Base-by-base conservation (phyloP, 2,888 invertebrate species). In the Eristalis tenax region DNA sequence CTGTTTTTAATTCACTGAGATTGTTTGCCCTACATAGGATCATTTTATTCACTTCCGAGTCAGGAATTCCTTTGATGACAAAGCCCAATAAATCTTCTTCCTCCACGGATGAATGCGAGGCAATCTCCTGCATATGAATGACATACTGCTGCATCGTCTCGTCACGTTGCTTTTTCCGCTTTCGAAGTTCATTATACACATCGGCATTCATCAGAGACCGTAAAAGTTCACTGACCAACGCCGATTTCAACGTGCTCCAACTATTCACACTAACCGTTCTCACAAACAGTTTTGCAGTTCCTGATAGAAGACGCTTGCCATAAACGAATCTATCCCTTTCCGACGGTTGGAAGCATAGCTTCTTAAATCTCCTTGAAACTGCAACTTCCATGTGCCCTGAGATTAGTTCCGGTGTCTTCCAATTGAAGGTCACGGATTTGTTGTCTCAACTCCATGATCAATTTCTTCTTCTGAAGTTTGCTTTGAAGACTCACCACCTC, bases 301-400 rank as follows among this genome's bases (percentile, higher is more conserved):
- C 28, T 28, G 28, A 28, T 28, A 43, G 43, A 43, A 13, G 43
- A 43, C 43, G 28, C 28, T 28, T 28, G 4, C 28, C 28, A 28
- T 4, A 28, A 4, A 28, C 28, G 28, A 28, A 28, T 28, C 28
- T 28, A 28, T 28, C 28, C 28, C 15, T 43, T 43, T 43, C 43
- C 43, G 43, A 43, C 1, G n/a, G 3, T 43, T 57, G 57, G 38
- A 65, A 38, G 65, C 38, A 65, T 18, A 22, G 40, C 65, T 8
- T 65, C 65, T 65, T 65, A 40, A 22, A 65, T 38, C 35, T 35
- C 65, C 22, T 65, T 65, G 18, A 22, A 65, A 38, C 65, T 65
- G n/a, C 65, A 65, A 65, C 40, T 65, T 65, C n/a, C 32, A 32
- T 38, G 18, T 23, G 57, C 18, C 6, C 13, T 35, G 38, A 18